Base-by-base conservation (phyloP, 2,888 invertebrate species). In the Minunthozetes semirufus region DNA sequence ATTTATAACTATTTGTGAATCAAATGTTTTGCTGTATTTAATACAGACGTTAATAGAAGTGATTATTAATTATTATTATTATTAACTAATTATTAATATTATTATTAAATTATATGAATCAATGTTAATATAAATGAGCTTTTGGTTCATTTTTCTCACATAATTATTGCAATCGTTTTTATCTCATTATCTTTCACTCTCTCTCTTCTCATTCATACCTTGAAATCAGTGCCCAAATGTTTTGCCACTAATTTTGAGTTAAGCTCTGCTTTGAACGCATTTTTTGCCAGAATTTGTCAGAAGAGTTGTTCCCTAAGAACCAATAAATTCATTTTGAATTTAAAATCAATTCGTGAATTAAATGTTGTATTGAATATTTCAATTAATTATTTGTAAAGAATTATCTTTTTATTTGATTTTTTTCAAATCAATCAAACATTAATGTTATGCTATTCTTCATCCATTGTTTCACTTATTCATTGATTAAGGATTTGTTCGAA, bases 361-460 rank as follows among this genome's bases (percentile, higher is more conserved):
- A 25, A 8, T 27, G 27, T 61, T 61, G 61, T 61, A 61, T 61
- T 61, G 61, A 61, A 61, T 61, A 61, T 61, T 61, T 61, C 61
- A 61, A 61, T 61, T 17, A 53, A 8, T 29, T 3, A 8, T 25
- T 4, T 56, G 56, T 56, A 56, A 56, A 56, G 13, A 25, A 5
- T 56, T 56, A 22, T 56, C 22, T 15, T 22, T 56, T 15, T 56
- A 8, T 11, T n/a, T 50, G 17, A 50, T 50, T 6, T 13, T 50
- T 50, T n/a, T 50, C 17, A 22, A 27, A n/a, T 29, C 29, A 15
- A 61, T 27, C 13, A 46, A 11, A 46, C 46, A 46, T n/a, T 11
- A 46, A 61, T 61, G 3, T 27, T 11, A 11, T 53, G 53, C 6
- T 15, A 22, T 53, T 11, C 22, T 5, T 53, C 15, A 53, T 19